These are phyloP conservation scores for Leptothorax acervorum DNA, from an alignment of 2,888 invertebrate genomes.

Conservation along the genomic window DNA sequence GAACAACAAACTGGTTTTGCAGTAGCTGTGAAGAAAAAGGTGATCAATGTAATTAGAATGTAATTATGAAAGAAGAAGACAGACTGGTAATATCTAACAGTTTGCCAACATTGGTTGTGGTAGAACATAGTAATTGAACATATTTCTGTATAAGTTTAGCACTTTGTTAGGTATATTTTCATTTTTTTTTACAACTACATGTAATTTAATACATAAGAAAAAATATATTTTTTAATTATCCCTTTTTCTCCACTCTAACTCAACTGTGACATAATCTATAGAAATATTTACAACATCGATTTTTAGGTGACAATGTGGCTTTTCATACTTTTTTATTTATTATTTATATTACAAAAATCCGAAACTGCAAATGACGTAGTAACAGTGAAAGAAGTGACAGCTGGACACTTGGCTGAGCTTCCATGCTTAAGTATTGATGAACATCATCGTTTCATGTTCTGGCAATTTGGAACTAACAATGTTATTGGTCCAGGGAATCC, in stretches of 20 bases:
- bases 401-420: constrained; percentile 88
- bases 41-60: constrained; percentile 62
- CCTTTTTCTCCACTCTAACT: not conserved
- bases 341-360: constrained; percentile 62
- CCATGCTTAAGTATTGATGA: constrained; percentile 89
- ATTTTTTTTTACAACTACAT: not conserved
- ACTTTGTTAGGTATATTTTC: not conserved
- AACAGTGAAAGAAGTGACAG: constrained; percentile 86
- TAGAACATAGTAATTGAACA: constrained; percentile 17
- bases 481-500: constrained; percentile 89
- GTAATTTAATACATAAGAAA: constrained; percentile 18
- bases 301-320: constrained; percentile 75
- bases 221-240: not conserved
- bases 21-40: constrained; percentile 59
- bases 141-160: not conserved
- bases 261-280: not conserved
- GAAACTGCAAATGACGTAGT: constrained; percentile 69
- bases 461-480: constrained; percentile 87
- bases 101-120: constrained; percentile 25
- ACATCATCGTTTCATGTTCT: constrained; percentile 89
- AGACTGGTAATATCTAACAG: constrained; percentile 29
- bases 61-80: constrained; percentile 57
- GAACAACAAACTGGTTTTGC: constrained; percentile 63
- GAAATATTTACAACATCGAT: constrained; percentile 36
- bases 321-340: constrained; percentile 70